These are phyloP conservation scores for Oligia latruncula DNA, from an alignment of 2,888 invertebrate species.

Conservation along the genomic window DNA sequence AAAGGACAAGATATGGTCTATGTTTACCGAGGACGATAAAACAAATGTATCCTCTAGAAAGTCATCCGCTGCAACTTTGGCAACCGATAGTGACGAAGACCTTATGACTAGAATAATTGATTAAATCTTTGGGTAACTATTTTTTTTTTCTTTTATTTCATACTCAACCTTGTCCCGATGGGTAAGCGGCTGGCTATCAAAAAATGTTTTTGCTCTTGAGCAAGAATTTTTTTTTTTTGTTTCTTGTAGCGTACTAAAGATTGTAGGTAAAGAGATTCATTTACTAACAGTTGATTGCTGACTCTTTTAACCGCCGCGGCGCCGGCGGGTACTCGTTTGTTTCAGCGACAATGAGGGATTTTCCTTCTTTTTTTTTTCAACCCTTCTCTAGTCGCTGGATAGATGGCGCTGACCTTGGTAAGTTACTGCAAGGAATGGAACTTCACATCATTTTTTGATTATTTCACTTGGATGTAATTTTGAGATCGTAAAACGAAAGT, in stretches of 20 bases:
- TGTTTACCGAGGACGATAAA: conserved; percentile 66
- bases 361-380: no score
- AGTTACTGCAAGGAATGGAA: no score
- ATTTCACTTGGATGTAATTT: no score
- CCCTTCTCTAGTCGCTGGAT: no score
- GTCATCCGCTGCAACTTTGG: conserved; percentile 28
- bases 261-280: neutral
- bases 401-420: no score
- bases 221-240: no score
- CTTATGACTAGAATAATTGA: conserved; percentile 40
- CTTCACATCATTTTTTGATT: no score
- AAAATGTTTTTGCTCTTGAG: neutral
- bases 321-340: neutral
- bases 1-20: conserved; percentile 72
- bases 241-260: neutral
- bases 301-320: neutral
- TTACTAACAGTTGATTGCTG: neutral
- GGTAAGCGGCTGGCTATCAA: neutral
- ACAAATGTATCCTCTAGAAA: neutral
- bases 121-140: conserved; percentile 17
- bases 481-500: no score
- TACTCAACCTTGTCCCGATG: neutral
- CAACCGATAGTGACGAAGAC: conserved; percentile 56
- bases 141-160: conserved; percentile 15
- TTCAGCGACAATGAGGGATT: neutral